Base-by-base conservation (phyloP, 2,888 invertebrate species). In the Geotrupes spiniger region DNA sequence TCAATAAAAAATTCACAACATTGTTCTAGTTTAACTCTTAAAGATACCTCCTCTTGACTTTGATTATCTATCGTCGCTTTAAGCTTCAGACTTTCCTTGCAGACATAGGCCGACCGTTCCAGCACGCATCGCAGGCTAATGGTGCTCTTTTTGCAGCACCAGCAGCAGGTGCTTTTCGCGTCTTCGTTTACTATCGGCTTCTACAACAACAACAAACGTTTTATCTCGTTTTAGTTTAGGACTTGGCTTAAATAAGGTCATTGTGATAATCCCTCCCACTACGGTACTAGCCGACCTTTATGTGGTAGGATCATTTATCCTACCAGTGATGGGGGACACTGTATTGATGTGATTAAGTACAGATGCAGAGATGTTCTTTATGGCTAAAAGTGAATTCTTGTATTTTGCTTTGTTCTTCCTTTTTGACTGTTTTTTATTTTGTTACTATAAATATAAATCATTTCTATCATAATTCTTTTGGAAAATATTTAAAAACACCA, bases 1-100 rank as follows among this genome's bases (percentile, higher is more conserved):
- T 87, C 86, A 58, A 88, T 86, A 68, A 83, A 85, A 67, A 83
- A 87, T 67, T 87, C 86, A 48, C 87, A 84, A 64, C 83, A 80
- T 81, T 88, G 77, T 37, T 75, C 70, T 33, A 73, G 53, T 25
- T 68, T 64, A 10, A 73, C 70, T 31, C 67, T 56, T 28, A 72
- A 56, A 38, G 60, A 60, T 2, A 73, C 71, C 52, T 71, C 72
- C 17, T 71, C 70, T 21, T 67, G 67, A 9, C 70, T 62, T 63
- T 83, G 83, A 73, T 86, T 86, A 72, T 85, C 84, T 46, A 88
- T 82, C 52, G 84, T 82, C 21, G 83, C 82, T 65, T 81, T 80
- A 37, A 87, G 70, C 62, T 83, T 79, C 53, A 87, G 76, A 57
- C 82, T 82, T 70, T 87, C 86, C 4, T 84, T 85, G 65, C 84